Base-by-base conservation (phyloP, 2,888 invertebrate genomes). In the Drosophila neonasuta region DNA sequence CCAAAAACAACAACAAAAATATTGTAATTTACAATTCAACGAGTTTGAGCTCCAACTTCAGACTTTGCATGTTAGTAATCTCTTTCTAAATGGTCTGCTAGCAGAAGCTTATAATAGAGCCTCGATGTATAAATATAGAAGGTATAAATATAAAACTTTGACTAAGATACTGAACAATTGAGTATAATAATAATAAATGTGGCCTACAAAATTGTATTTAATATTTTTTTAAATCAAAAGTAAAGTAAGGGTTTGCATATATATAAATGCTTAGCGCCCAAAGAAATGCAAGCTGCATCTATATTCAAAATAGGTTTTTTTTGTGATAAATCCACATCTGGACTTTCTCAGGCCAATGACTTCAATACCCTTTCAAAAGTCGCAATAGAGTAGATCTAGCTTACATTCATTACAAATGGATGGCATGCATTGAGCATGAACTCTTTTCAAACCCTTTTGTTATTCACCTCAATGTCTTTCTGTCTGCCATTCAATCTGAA, bases 11-110 rank as follows among this genome's bases (percentile, higher is more conserved):
- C 24, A 45, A 1, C 52, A 32, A 20, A 15, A 8, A 62, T 59
- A 72, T 74, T 85, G 71, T 61, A 80, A 85, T 78, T 87, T 82
- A 78, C 64, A 68, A 73, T 82, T 78, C 73, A 76, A 68, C 80
- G 75, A 66, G 46, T 57, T 61, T 1, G 46, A 42, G 36, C 24
- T 46, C 17, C 34, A 39, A 36, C 56, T 10, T 9, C 13, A 32
- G 11, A 54, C 61, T 49, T 75, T 64, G 81, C 86, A 80, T 82
- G 81, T 73, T 59, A 34, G 59, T 62, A 72, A 77, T 71, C 67
- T 69, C 44, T 61, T 67, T 64, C 68, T 70, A 77, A 79, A 85
- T 77, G 68, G 66, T 66, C 63, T 55, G 41, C 60, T 65, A 15
- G 67, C 2, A 8, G 20, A 45, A 39, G 46, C 2, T 29, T 24